Base-by-base conservation (phyloP, 2,888 invertebrate species). In the Tachystola acroxantha region DNA sequence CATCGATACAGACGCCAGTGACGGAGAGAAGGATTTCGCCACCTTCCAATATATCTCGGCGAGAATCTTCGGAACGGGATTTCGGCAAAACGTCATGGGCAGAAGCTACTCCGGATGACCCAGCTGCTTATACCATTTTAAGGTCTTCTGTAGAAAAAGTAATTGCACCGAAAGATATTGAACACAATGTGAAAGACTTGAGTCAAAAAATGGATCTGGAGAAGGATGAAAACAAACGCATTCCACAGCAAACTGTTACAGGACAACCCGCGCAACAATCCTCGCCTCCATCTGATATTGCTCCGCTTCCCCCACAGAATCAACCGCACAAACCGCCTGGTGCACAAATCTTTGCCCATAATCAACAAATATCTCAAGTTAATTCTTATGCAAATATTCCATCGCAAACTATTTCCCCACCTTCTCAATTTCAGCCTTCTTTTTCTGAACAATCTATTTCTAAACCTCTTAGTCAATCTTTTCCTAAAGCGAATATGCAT, bases 11-110 rank as follows among this genome's bases (percentile, higher is more conserved):
- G 58, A 47, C 56, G 34, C 65, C 53, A 71, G 88, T 14, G 78
- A 88, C 43, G 56, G 91, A 60, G 84, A 89, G 62, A 81, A 89
- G 41, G 66, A 88, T 50, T 63, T 82, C 55, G 22, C 81, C 84
- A 7, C 65, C 73, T 5, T 75, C 84, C 1, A 75, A 66, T 52
- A 37, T 57, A 39, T 60, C 73, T n/a, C 76, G 72, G 42, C 67
- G 84, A 39, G 90, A 89, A 51, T 86, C 87, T 3, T 52, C 64
- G 34, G 88, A 86, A 59, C 88, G 72, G 64, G 81, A 82, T 56
- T 75, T 69, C 43, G 64, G 70, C 9, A 78, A 70, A 62, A 61
- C 82, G 25, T 84, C 87, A 1, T 88, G 88, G 88, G 88, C 88
- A 20, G 88, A 88, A 43, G 73, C 65, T 13, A 52, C 82, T 20